Conservation (phyloP, 2,113 vertebrate species). For the Vidua chalybeata region DNA sequence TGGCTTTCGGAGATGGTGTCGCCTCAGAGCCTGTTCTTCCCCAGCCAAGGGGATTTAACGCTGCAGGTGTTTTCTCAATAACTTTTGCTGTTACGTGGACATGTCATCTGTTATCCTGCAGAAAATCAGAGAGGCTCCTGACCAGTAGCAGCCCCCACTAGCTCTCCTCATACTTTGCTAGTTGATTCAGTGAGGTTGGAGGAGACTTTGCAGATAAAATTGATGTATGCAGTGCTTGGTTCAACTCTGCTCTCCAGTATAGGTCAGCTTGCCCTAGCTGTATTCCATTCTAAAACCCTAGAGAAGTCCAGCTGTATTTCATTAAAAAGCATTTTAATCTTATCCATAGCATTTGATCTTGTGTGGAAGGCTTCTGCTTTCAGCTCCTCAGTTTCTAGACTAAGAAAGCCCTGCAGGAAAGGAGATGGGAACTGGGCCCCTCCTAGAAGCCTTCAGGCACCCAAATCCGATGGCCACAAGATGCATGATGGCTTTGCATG, state of each 20-base stretch:
- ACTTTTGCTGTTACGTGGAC: fast-evolving
- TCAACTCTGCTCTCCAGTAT: neutral
- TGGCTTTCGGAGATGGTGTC: neutral
- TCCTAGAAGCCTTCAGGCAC: neutral
- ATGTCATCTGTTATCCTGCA: neutral
- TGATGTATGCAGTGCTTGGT: neutral
- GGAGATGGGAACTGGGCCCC: neutral
- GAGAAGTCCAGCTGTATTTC: neutral
- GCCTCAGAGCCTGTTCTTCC: neutral
- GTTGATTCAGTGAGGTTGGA: neutral
- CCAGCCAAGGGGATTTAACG: neutral
- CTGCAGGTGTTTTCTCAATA: neutral
- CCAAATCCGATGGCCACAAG: fast-evolving
- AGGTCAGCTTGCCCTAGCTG: neutral
- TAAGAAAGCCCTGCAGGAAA: neutral
- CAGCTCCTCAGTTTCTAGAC: neutral
- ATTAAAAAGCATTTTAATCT: neutral
- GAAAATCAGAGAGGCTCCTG: neutral
- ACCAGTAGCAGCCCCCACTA: neutral
- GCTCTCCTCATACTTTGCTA: neutral
- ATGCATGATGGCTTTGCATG: neutral
- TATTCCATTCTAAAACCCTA: no score
- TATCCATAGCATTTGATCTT: neutral
- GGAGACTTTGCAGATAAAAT: neutral
- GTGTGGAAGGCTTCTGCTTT: neutral